These are phyloP conservation scores for Phycodurus eques DNA, from an alignment of 2,113 vertebrate genomes.

Conservation along the genomic window DNA sequence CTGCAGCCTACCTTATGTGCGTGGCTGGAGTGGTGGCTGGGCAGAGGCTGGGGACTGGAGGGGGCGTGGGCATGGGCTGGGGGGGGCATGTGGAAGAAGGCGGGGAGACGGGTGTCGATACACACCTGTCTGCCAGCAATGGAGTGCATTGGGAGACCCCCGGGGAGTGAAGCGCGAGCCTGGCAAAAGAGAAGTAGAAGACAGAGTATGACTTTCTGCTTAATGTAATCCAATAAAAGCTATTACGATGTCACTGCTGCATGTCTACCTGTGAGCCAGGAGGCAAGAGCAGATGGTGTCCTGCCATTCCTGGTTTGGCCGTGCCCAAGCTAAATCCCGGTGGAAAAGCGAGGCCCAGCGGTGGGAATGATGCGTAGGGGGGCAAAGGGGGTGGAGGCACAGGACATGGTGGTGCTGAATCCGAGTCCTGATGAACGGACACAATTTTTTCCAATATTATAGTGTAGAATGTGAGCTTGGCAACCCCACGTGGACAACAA, in stretches of 20 bases:
- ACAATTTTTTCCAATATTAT: not conserved
- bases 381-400: constrained; percentile 74
- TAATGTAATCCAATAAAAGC: not conserved
- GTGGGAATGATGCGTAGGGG: constrained; percentile 80
- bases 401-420: constrained; percentile 82
- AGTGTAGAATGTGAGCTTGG: not conserved
- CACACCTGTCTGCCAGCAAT: constrained; percentile 80
- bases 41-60: constrained; percentile 66
- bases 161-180: constrained; percentile 68
- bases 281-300: constrained; percentile 79
- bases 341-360: constrained; percentile 76
- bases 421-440: constrained; percentile 81
- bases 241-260: not conserved
- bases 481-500: not conserved
- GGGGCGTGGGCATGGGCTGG: constrained; percentile 64
- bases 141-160: constrained; percentile 67
- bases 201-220: not conserved
- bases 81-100: constrained; percentile 71
- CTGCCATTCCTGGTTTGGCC: constrained; percentile 77
- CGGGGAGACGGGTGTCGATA: constrained; percentile 70
- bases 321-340: constrained; percentile 78
- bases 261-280: constrained; percentile 82
- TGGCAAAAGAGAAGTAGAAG: constrained; percentile 21
- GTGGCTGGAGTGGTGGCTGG: constrained; percentile 72
- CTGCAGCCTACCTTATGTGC: constrained; percentile 70